Conservation (phyloP, 2,113 vertebrate genomes). For the Microcebus jonahi region DNA sequence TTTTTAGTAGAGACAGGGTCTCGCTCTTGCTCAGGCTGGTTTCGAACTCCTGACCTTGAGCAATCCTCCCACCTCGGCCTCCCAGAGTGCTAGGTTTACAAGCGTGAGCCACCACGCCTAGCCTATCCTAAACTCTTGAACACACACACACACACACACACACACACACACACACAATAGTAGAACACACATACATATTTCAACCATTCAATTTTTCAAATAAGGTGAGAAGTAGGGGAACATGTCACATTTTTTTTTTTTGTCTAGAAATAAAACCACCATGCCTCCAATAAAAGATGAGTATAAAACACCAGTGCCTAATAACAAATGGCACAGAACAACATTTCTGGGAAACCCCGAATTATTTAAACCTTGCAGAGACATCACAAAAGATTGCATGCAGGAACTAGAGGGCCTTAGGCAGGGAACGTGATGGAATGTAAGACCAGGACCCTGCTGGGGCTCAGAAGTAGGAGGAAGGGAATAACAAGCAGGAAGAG, state of each 20-base stretch:
- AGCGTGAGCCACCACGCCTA: too few relatives aligned
- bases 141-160: neutral
- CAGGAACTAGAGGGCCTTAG: neutral
- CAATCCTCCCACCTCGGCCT: too few relatives aligned
- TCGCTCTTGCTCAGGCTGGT: too few relatives aligned
- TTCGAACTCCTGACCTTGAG: too few relatives aligned
- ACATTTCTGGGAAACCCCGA: neutral
- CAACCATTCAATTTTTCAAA: neutral
- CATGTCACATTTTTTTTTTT: slow-evolving; percentile 34
- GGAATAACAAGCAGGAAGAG: neutral
- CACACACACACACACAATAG: neutral
- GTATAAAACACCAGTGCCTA: neutral
- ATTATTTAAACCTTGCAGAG: neutral
- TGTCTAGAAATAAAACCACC: slow-evolving; percentile 24
- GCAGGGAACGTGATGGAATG: neutral
- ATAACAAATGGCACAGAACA: slow-evolving; percentile 47
- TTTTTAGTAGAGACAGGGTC: too few relatives aligned
- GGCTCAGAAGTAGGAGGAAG: neutral
- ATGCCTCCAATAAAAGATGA: neutral
- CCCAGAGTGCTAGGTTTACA: too few relatives aligned
- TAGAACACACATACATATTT: neutral
- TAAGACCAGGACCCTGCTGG: neutral
- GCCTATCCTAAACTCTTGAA: neutral
- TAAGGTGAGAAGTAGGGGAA: neutral
- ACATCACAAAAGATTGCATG: neutral